Evolutionary conservation across 53 echinoderm and acorn worm species (phyloP).

Genomic region (Actinopyga echinites): DNA sequence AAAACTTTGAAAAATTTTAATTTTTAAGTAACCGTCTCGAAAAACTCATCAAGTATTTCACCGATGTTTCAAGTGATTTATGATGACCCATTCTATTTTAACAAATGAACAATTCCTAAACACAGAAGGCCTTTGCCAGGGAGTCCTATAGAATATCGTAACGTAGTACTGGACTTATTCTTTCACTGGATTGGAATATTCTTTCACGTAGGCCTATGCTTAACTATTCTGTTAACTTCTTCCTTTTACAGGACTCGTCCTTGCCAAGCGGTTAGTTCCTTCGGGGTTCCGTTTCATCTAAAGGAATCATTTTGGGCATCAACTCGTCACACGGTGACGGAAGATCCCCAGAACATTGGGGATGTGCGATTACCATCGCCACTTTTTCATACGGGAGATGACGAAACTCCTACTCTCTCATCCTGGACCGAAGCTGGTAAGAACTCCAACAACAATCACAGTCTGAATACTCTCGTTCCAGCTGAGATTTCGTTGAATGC

Average conservation of each 20-base stretch:
- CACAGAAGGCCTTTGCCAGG: too few relatives aligned
- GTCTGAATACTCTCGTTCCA: not conserved
- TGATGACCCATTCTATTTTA: too few relatives aligned
- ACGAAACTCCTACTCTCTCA: not conserved
- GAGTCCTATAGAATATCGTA: too few relatives aligned
- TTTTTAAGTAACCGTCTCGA: too few relatives aligned
- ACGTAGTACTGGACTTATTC: too few relatives aligned
- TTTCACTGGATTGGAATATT: too few relatives aligned
- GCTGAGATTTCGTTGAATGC: not conserved
- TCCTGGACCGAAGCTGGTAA: not conserved
- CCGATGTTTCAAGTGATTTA: too few relatives aligned
- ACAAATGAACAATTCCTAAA: too few relatives aligned
- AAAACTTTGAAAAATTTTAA: too few relatives aligned
- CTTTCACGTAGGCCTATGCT: too few relatives aligned
- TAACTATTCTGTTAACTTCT: not conserved
- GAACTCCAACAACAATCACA: not conserved
- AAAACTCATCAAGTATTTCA: too few relatives aligned
- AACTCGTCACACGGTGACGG: not conserved
- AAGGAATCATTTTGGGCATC: not conserved
- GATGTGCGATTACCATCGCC: not conserved
- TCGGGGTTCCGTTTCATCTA: not conserved
- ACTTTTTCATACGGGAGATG: not conserved
- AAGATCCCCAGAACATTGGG: not conserved
- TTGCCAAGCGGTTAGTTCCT: not conserved
- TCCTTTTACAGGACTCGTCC: not conserved